phyloP scores from a whole-genome alignment of 2,888 invertebrate species.

The Nemapogon koenigi region DNA sequence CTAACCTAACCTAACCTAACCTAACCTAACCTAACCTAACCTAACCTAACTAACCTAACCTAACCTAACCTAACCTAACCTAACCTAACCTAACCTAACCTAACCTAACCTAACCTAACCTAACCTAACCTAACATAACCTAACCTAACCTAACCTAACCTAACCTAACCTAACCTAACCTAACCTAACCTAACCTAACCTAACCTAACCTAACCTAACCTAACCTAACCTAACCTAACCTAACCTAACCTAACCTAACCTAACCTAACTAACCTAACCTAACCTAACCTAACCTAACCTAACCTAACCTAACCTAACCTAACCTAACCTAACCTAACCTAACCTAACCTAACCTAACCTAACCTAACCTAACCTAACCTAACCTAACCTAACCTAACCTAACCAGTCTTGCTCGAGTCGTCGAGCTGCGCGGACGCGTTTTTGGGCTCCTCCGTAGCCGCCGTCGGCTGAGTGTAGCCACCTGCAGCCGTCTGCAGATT shows the following conservation, averaged over 20 bases:
- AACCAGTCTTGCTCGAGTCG: no score
- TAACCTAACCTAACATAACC: conserved; percentile 16
- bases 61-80: conserved; percentile 20
- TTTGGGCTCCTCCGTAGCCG: no score
- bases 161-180: conserved; percentile 20
- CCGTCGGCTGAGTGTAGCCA: no score
- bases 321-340: conserved; percentile 16
- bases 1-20: conserved; percentile 21
- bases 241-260: conserved; percentile 18
- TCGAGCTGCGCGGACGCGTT: no score
- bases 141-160: conserved; percentile 19
- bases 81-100: conserved; percentile 20
- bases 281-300: conserved; percentile 18
- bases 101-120: conserved; percentile 19
- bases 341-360: conserved; percentile 14
- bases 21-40: conserved; percentile 20
- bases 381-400: conserved; percentile 13
- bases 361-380: conserved; percentile 13
- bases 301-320: conserved; percentile 17
- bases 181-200: conserved; percentile 16
- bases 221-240: conserved; percentile 15
- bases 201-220: conserved; percentile 15
- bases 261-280: conserved; percentile 19
- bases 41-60: conserved; percentile 20
- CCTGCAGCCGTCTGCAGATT: no score